Evolutionary conservation across 2,797 vertebrate species (phyloP).

Genomic region (Fringilla coelebs): DNA sequence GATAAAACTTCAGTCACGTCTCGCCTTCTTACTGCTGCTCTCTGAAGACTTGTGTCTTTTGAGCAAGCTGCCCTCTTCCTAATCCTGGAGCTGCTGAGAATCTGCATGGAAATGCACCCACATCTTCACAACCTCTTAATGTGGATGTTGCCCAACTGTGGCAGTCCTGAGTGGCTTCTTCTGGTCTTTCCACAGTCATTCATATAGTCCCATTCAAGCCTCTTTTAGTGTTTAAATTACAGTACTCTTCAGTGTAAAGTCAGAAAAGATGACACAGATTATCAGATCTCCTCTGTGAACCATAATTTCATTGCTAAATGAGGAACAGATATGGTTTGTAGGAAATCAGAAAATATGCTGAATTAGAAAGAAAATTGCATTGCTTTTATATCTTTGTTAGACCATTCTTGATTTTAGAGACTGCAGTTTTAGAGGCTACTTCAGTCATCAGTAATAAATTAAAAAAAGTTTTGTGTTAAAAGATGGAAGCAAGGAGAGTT

Average conservation of each 20-base stretch:
- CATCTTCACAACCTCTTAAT: neutral
- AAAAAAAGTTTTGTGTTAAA: neutral
- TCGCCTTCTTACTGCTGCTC: neutral
- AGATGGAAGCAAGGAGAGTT: neutral
- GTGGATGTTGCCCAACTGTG: rapidly evolving
- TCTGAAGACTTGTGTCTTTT: neutral
- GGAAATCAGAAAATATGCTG: neutral
- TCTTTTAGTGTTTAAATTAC: neutral
- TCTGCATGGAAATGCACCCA: neutral
- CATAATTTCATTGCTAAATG: neutral
- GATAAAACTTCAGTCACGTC: neutral
- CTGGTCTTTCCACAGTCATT: neutral
- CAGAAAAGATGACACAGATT: neutral
- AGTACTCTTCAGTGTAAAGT: neutral
- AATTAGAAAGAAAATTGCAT: neutral
- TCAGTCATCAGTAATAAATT: neutral
- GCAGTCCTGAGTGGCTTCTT: neutral
- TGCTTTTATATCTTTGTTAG: neutral
- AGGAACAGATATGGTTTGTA: neutral
- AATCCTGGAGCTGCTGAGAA: neutral
- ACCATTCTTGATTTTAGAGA: neutral
- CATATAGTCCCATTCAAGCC: rapidly evolving
- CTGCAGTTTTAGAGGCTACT: neutral
- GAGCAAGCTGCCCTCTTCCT: neutral
- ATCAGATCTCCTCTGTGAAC: neutral